These are phyloP conservation scores for Trachops cirrhosus DNA, from an alignment of 2,797 vertebrate genomes.

Conservation along the genomic window DNA sequence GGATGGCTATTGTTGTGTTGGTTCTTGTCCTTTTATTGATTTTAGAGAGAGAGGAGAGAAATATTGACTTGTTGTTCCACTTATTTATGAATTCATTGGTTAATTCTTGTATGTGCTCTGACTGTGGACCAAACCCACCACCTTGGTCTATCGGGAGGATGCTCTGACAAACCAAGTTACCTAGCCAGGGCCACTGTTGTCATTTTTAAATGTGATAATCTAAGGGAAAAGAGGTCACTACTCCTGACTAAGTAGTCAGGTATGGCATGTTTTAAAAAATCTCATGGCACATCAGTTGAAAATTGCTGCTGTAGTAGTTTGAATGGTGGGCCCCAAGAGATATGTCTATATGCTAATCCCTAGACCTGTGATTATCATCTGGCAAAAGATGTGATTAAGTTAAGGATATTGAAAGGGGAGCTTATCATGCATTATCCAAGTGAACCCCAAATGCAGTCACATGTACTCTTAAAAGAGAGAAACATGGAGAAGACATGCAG, in stretches of 20 bases:
- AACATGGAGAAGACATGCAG: background rate
- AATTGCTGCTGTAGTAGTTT: background rate
- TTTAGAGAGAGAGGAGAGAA: background rate
- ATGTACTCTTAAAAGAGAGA: background rate
- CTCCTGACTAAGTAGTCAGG: background rate
- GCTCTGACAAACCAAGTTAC: background rate
- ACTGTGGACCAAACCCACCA: background rate
- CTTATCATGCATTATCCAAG: background rate
- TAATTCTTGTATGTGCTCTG: background rate
- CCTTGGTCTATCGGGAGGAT: background rate
- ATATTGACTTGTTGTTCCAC: background rate
- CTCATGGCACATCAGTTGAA: background rate
- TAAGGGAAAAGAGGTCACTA: background rate
- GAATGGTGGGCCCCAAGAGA: background rate
- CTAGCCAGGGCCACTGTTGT: background rate
- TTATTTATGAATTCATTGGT: background rate
- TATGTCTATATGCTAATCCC: background rate
- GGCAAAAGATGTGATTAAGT: background rate
- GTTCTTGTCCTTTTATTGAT: background rate
- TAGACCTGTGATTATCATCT: background rate
- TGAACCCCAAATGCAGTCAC: background rate
- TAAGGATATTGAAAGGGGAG: background rate
- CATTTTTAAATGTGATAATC: background rate
- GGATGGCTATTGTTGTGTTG: background rate
- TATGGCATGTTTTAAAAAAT: background rate